Conservation (phyloP, 2,888 invertebrate genomes). For the Cremastinae sp. region DNA sequence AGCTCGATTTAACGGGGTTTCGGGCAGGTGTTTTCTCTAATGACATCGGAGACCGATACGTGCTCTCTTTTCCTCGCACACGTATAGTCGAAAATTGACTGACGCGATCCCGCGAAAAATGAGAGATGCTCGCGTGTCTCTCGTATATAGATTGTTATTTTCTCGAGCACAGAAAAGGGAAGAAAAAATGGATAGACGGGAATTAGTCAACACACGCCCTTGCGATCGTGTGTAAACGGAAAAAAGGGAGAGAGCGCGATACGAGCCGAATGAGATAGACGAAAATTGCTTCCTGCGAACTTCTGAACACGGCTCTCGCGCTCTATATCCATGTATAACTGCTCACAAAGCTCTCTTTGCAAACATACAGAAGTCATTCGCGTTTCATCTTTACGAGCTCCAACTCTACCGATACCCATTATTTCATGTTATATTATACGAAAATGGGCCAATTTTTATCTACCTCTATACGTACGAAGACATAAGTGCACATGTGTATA, state of each 20-base stretch:
- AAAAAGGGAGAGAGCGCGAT: constrained; percentile 32
- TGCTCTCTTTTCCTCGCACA: constrained; percentile 18
- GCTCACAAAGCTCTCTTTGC: too few species aligned
- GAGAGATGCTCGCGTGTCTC: constrained; percentile 64
- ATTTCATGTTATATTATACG: neutral
- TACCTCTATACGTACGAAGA: neutral
- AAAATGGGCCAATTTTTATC: neutral
- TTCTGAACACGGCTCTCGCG: constrained; percentile 23
- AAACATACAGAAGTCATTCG: constrained; percentile 1
- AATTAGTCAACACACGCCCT: constrained; percentile 26
- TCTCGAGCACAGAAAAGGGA: constrained; percentile 56
- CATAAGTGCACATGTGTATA: too few species aligned
- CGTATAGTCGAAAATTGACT: neutral
- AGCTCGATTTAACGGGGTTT: constrained; percentile 53
- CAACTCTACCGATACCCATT: constrained; percentile 52
- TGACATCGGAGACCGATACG: constrained; percentile 65
- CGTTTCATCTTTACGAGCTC: constrained; percentile 58
- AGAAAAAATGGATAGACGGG: constrained; percentile 29
- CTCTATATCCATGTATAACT: neutral
- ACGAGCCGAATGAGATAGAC: constrained; percentile 60
- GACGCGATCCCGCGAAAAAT: constrained; percentile 25
- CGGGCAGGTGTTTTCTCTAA: constrained; percentile 73
- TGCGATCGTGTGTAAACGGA: constrained; percentile 13
- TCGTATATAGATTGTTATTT: constrained; percentile 69
- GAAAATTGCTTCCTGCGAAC: constrained; percentile 70